Evolutionary conservation across 1,140 invertebrate genomes (phyloP).

Genomic region (Zaprionus inermis): DNA sequence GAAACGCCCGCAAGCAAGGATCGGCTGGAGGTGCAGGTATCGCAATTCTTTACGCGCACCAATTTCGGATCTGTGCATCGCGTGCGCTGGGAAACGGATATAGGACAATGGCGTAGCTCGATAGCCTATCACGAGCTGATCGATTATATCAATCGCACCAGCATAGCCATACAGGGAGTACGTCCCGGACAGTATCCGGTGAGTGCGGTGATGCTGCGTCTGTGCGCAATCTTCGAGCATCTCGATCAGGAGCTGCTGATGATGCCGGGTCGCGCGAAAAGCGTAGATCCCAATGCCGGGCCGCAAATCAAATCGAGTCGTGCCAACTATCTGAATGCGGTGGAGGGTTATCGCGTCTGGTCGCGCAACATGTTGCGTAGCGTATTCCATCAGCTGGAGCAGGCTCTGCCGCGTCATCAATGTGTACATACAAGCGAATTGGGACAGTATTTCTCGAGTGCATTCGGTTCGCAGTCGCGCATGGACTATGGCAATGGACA

Average conservation of each 20-base stretch:
- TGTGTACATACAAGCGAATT: constrained; percentile 53
- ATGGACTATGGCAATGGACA: constrained; percentile 55
- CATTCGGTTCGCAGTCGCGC: constrained; percentile 54
- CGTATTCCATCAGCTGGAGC: constrained; percentile 50
- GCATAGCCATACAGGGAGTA: constrained; percentile 53
- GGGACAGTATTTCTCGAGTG: constrained; percentile 47
- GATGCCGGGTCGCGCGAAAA: background rate
- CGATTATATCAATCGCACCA: constrained; percentile 46
- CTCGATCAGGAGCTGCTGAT: background rate
- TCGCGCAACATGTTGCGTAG: constrained; percentile 37
- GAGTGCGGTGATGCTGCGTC: constrained; percentile 21
- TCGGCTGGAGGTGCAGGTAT: background rate
- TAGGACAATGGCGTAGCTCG: constrained; percentile 33
- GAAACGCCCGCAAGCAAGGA: no score
- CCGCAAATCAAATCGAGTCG: background rate
- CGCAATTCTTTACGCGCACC: constrained; percentile 6
- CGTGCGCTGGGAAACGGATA: constrained; percentile 24
- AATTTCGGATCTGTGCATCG: constrained; percentile 14
- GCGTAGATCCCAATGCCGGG: background rate
- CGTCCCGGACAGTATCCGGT: constrained; percentile 23
- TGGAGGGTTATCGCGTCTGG: constrained; percentile 45
- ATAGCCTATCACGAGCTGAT: constrained; percentile 42
- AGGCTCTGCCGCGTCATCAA: constrained; percentile 33
- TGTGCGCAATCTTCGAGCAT: constrained; percentile 49
- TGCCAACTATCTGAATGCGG: background rate